A percentile compares a stretch with the other conserved stretches of the same genome.
These are phyloP conservation scores for Carduelis carduelis DNA, from an alignment of 2,797 vertebrate species.

Conservation along the genomic window DNA sequence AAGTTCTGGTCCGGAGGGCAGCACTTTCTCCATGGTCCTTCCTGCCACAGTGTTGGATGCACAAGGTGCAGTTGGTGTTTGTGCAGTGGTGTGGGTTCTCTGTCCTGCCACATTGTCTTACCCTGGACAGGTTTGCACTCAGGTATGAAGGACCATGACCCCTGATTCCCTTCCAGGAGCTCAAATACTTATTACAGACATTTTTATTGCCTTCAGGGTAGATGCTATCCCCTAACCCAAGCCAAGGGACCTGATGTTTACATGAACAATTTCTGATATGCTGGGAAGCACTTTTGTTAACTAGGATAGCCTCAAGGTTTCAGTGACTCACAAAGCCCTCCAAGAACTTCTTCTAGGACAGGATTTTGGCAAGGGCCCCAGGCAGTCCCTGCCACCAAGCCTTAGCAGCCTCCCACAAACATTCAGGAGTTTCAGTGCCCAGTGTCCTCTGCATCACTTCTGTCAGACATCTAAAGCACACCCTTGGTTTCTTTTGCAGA, in stretches of 20 bases:
- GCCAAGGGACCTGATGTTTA: neutral
- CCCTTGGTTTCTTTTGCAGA: neutral
- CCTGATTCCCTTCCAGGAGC: neutral
- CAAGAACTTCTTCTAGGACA: neutral
- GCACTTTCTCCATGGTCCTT: neutral
- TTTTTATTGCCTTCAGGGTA: neutral
- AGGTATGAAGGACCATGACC: neutral
- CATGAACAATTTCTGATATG: neutral
- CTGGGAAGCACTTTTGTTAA: neutral
- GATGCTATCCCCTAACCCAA: neutral
- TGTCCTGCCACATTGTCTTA: neutral
- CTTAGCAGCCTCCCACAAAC: neutral
- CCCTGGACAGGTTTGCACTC: neutral
- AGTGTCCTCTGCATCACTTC: accelerated
- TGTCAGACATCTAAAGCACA: neutral
- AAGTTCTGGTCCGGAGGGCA: neutral
- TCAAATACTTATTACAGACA: neutral
- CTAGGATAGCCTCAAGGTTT: neutral
- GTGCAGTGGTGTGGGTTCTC: neutral
- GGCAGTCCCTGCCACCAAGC: neutral
- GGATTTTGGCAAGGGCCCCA: neutral
- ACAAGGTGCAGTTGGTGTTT: neutral
- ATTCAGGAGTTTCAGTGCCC: neutral
- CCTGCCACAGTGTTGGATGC: accelerated
- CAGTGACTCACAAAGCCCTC: neutral